Evolutionary conservation across 2,113 vertebrate genomes (phyloP).

Genomic region (Microcebus tavaratra): DNA sequence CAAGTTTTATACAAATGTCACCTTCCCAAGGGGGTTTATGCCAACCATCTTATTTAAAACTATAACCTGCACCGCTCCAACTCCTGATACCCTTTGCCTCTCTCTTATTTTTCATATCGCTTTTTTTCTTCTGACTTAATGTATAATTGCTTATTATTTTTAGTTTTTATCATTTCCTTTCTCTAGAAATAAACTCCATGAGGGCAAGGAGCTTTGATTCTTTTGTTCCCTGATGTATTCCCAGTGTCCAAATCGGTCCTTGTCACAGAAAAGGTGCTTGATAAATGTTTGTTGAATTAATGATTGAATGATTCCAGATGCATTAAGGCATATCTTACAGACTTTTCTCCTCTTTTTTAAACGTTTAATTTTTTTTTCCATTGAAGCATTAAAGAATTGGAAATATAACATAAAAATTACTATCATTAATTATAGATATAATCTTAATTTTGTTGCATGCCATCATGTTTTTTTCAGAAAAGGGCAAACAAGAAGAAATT

Average conservation of each 20-base stretch:
- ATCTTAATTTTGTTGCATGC: neutral
- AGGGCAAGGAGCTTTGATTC: neutral
- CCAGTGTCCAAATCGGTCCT: neutral
- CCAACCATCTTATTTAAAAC: neutral
- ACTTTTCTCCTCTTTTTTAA: neutral
- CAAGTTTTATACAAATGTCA: neutral
- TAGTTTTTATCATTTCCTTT: neutral
- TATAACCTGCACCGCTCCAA: neutral
- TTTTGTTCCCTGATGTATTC: neutral
- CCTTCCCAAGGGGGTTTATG: neutral
- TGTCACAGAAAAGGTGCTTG: neutral
- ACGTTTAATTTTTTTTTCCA: neutral
- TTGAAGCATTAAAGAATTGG: neutral
- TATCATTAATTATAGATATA: neutral
- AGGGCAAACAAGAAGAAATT: neutral
- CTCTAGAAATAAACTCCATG: neutral
- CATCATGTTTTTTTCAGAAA: neutral
- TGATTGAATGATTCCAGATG: neutral
- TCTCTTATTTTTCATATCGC: neutral
- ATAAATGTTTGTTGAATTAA: neutral
- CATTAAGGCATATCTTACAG: neutral
- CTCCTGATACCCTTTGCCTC: neutral
- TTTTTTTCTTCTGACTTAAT: neutral
- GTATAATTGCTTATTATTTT: neutral
- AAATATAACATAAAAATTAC: neutral